Evolutionary conservation across 2,113 vertebrate genomes (phyloP), one percentile per base, ranked within the genome.

Genomic region (Dermatemys mawii): DNA sequence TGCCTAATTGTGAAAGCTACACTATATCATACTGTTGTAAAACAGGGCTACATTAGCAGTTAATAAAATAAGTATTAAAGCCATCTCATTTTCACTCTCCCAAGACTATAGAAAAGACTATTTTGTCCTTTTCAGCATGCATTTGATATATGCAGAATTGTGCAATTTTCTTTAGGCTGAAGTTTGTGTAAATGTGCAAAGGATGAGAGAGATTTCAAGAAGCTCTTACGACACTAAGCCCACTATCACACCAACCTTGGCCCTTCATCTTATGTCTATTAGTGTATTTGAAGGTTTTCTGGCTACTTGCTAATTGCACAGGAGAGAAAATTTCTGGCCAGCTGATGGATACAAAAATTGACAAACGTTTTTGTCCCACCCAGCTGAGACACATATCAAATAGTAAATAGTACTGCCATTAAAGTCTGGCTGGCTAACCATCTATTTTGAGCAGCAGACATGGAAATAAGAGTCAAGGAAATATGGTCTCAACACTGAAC

Each of bases 351-450:
- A n/a, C 2, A 55, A 46, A 50, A 87, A 78, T 5, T 11, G 0
- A 49, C 14, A n/a, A 91, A 41, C 2, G 14, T 70, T 67, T 53
- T 46, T 54, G 21, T 41, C 8, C 48, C 32, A 83, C 8, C 49
- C 41, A 17, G 8, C 51, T 17, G 26, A 54, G 44, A 24, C 1
- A 41, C 4, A 16, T 12, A 2, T 35, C 2, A 38, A 53, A 8
- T 16, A 60, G 41, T 51, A 14, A 14, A 91, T 79, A n/a, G 4
- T 8, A 57, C 17, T 53, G n/a, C 49, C 90, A 93, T n/a, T 73
- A 9, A 86, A 88, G 75, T 88, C 63, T 83, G 57, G 19, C 86
- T 95, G 87, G 49, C 6, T 90, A 81, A 67, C 76, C 75, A 17
- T 5, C 4, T 38, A 12, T 86, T 87, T 49, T 46, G 84, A 83